Percentiles rank a stretch among this genome's conserved stretches.
Conservation (phyloP, 2,113 vertebrate species). For the Menura novaehollandiae region DNA sequence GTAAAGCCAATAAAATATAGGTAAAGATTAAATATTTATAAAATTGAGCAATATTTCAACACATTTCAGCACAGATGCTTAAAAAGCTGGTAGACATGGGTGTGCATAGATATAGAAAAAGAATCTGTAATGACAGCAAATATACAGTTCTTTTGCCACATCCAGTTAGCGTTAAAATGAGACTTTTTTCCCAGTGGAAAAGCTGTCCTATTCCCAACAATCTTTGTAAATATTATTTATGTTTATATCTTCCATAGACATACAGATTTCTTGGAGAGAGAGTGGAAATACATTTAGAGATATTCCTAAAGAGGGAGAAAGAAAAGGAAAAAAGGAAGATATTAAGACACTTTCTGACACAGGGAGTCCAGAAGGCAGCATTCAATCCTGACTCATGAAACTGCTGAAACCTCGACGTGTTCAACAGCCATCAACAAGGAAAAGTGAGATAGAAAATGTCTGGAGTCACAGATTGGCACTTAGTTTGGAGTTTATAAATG, state of each 20-base stretch:
- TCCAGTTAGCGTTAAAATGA: background rate
- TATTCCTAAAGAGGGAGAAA: background rate
- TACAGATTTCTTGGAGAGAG: background rate
- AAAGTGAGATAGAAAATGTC: background rate
- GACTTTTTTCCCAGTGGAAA: background rate
- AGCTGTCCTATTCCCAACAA: background rate
- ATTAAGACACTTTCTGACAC: background rate
- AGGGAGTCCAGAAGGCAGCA: background rate
- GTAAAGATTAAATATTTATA: background rate
- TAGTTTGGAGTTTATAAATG: background rate
- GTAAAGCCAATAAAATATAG: background rate
- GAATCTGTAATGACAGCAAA: background rate
- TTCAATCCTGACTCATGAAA: background rate
- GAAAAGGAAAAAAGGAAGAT: background rate
- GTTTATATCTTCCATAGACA: background rate
- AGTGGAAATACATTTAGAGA: background rate
- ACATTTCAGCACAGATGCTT: background rate
- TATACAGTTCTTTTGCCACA: background rate
- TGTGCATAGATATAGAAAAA: background rate
- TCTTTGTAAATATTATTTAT: background rate
- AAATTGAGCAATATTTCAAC: background rate
- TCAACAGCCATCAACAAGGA: background rate
- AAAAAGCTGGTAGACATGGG: background rate
- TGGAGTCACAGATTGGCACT: background rate
- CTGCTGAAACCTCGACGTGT: background rate